phyloP scores from a whole-genome alignment of 2,797 vertebrate species.

The Microcaecilia unicolor region DNA sequence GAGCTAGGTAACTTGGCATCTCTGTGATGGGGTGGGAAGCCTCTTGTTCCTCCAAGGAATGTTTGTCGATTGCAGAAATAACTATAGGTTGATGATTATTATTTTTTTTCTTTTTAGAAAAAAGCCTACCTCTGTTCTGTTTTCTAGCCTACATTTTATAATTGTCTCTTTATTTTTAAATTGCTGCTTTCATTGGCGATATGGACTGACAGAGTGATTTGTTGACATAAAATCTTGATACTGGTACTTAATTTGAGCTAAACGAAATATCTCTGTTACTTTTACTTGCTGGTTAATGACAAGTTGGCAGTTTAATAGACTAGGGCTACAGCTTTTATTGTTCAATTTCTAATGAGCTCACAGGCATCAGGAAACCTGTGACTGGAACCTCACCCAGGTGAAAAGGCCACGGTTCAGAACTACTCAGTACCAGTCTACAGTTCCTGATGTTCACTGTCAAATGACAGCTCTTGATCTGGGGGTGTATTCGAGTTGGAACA shows the following conservation, averaged over 20 bases:
- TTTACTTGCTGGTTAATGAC: not conserved
- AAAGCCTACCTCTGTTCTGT: not conserved
- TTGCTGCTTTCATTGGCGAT: no score
- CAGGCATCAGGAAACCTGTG: constrained; percentile 1
- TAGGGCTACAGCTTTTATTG: not conserved
- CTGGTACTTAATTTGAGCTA: not conserved
- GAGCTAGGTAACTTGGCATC: no score
- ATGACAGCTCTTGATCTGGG: constrained; percentile 15
- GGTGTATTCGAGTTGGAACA: constrained; percentile 9
- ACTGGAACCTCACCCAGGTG: not conserved
- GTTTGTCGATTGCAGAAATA: no score
- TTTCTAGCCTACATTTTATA: no score
- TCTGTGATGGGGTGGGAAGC: no score
- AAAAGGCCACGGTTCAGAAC: constrained; percentile 12
- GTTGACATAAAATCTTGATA: not conserved
- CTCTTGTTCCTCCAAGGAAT: no score
- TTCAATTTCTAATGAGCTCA: constrained; percentile 20
- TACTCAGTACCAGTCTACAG: constrained; percentile 9
- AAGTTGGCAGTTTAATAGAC: constrained; percentile 9
- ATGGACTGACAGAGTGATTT: not conserved
- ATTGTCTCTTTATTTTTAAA: no score
- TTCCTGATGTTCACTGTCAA: constrained; percentile 15
- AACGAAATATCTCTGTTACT: not conserved
- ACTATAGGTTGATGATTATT: no score
- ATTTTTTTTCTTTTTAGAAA: no score